Base-by-base conservation (phyloP, 2,797 vertebrate genomes). In the Micrastur ruficollis region DNA sequence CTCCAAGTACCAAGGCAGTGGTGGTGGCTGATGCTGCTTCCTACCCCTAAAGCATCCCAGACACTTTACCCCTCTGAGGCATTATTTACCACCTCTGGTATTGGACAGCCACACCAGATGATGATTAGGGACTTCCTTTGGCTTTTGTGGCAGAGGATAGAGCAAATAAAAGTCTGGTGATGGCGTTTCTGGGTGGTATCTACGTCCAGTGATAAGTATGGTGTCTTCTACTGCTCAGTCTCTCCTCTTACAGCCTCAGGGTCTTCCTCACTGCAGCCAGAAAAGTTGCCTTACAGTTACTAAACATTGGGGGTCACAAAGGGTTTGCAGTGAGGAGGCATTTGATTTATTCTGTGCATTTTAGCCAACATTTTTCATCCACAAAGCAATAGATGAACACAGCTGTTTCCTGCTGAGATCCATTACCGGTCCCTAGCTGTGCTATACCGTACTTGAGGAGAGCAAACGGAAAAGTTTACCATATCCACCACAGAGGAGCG, bases 341-440 rank as follows among this genome's bases (percentile, higher is more conserved):
- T 78, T 84, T 14, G 3, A 27, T 65, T 89, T 61, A 44, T 74
- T 59, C 58, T 22, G 11, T 31, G 56, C 5, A 23, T 67, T 84
- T 90, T 36, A 52, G 40, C n/a, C 26, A 34, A 36, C 36, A 36
- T 83, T 90, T 91, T 86, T 78, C n/a, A 82, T 52, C 31, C 81
- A n/a, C 32, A 81, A 25, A 86, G 42, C 81, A 53, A 32, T 7
- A 74, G 92, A 59, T 56, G 82, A 83, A 31, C 56, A n/a, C 59
- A 90, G 68, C 80, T 93, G 88, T 6, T 90, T 89, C 82, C 92
- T 94, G 94, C 65, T 92, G 86, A 82, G 76, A 65, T 74, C 83
- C 65, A 81, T 90, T 86, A 71, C 42, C 0, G 1, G 62, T 81
- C 73, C 81, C 78, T 86, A 65, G 58, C 76, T 86, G 86, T 81